These are phyloP conservation scores for Hyppa rectilinea DNA, from an alignment of 2,888 invertebrate species.

Conservation along the genomic window DNA sequence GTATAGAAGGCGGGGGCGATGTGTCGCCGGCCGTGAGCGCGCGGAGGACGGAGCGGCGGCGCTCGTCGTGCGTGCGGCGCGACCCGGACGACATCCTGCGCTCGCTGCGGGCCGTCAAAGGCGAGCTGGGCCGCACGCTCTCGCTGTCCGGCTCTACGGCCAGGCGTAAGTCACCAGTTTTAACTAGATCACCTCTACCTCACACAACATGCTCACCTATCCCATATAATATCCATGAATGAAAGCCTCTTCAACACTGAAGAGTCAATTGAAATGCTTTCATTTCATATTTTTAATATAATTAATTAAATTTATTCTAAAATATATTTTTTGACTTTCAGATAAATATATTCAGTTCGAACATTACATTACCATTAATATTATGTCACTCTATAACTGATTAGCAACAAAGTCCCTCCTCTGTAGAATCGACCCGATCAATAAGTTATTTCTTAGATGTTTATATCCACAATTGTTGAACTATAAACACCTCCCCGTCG, in stretches of 20 bases:
- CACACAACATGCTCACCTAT: constrained; percentile 33
- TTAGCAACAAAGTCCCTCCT: constrained; percentile 41
- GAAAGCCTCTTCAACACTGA: constrained; percentile 26
- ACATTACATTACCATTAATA: constrained; percentile 45
- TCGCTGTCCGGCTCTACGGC: constrained; percentile 94
- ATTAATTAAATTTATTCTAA: constrained; percentile 21
- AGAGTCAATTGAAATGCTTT: constrained; percentile 17
- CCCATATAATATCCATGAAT: constrained; percentile 14
- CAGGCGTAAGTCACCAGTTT: constrained; percentile 92
- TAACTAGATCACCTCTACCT: constrained; percentile 14
- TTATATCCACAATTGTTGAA: constrained; percentile 64
- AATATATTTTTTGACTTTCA: constrained; percentile 37
- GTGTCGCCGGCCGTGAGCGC: constrained; percentile 75
- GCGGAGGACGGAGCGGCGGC: constrained; percentile 92
- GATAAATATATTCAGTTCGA: constrained; percentile 36
- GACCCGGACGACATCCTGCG: constrained; percentile 96
- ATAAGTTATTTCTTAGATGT: constrained; percentile 59
- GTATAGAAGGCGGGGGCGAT: constrained; percentile 77
- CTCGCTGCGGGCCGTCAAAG: constrained; percentile 95
- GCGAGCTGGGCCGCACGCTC: constrained; percentile 95
- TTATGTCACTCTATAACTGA: constrained; percentile 29
- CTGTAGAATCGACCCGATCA: constrained; percentile 47
- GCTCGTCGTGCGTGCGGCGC: constrained; percentile 95
- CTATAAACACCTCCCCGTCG: constrained; percentile 54
- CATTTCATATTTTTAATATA: constrained; percentile 3